A percentile compares a stretch with the other conserved stretches of the same genome.
These are phyloP conservation scores for Ctena decussata DNA, from an alignment of 2,888 invertebrate species.

Conservation along the genomic window DNA sequence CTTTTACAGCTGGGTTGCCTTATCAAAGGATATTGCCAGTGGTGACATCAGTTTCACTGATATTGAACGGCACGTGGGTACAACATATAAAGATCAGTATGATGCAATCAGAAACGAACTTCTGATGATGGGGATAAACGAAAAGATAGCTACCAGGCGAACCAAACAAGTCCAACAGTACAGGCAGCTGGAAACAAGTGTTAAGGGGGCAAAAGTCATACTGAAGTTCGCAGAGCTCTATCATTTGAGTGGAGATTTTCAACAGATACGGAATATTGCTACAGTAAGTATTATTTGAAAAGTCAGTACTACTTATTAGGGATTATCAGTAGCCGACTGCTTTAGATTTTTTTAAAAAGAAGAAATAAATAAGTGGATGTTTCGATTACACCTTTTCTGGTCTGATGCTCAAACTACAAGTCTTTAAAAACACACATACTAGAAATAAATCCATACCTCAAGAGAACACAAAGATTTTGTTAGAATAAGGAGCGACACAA, in stretches of 20 bases:
- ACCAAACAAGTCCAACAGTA: slow-evolving; percentile 61
- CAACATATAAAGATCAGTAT: background rate
- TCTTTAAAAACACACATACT: no score
- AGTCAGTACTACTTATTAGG: no score
- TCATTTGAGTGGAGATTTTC: slow-evolving; percentile 60
- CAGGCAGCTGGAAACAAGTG: slow-evolving; percentile 51
- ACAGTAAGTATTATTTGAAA: no score
- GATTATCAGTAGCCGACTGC: no score
- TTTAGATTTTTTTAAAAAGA: no score
- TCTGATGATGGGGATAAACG: slow-evolving; percentile 15
- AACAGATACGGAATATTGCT: slow-evolving; percentile 14
- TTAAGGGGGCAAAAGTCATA: slow-evolving; percentile 61
- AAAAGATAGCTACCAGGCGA: slow-evolving; percentile 16
- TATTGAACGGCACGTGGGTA: background rate
- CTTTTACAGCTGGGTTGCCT: background rate
- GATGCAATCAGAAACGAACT: slow-evolving; percentile 3
- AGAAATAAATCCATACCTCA: no score
- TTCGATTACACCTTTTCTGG: no score
- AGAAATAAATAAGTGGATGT: no score
- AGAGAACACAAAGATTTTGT: no score
- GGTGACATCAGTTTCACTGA: background rate
- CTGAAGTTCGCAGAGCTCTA: slow-evolving; percentile 49
- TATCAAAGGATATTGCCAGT: background rate
- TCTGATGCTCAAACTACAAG: no score
- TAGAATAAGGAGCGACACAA: no score